Conservation (phyloP, 2,113 vertebrate species). For the Thalassarche chlororhynchos region DNA sequence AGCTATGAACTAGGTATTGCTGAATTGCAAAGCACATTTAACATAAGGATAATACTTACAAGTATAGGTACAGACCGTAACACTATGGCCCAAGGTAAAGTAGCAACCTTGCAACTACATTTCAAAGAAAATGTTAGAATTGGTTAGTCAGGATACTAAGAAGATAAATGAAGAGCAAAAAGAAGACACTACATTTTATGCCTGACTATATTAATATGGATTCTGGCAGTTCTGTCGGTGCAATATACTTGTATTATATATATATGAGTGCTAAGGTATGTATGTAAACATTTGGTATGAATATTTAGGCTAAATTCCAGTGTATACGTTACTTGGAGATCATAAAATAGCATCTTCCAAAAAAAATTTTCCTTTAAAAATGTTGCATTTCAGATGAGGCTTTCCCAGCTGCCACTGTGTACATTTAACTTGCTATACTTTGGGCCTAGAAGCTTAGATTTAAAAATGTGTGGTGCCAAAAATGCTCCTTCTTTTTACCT, state of each 20-base stretch:
- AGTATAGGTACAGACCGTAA: background rate
- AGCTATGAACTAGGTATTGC: slow-evolving; percentile 57
- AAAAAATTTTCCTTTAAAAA: background rate
- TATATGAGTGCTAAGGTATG: background rate
- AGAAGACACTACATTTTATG: background rate
- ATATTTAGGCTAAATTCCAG: background rate
- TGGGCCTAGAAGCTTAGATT: slow-evolving; percentile 34
- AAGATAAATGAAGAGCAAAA: background rate
- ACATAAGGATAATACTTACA: background rate
- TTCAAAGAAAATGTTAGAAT: background rate
- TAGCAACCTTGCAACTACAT: background rate
- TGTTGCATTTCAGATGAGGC: slow-evolving; percentile 25
- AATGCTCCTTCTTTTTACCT: slow-evolving; percentile 53
- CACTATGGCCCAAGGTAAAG: background rate
- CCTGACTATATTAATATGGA: background rate
- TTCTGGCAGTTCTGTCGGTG: slow-evolving; percentile 10
- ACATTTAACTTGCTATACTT: slow-evolving; percentile 6
- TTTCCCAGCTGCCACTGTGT: slow-evolving; percentile 40
- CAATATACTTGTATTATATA: slow-evolving; percentile 21
- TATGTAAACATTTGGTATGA: background rate
- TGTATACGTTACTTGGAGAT: background rate
- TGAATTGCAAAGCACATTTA: slow-evolving; percentile 52
- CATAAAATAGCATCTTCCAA: background rate
- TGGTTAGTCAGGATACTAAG: background rate
- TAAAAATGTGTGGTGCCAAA: slow-evolving; percentile 74